A percentile compares a stretch with the other conserved stretches of the same genome.
Conservation (phyloP, 2,888 invertebrate species). For the Ochropacha duplaris region DNA sequence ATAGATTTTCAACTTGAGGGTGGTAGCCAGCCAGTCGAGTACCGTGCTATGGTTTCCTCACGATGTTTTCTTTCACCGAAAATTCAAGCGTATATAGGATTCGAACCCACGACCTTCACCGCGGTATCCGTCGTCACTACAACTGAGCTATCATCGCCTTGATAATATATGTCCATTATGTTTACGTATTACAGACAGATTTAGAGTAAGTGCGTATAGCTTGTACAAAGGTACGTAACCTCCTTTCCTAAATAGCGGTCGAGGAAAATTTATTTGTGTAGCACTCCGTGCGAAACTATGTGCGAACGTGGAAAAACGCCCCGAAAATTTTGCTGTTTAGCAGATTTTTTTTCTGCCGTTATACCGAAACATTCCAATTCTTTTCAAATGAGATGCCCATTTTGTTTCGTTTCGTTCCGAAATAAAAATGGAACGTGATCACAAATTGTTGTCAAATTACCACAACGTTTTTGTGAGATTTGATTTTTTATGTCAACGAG, state of each 20-base stretch:
- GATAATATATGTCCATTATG: too few relatives aligned
- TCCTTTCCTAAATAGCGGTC: not conserved
- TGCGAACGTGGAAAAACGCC: not conserved
- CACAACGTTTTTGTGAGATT: not conserved
- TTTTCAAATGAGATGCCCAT: not conserved
- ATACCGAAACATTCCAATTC: not conserved
- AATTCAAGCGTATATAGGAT: too few relatives aligned
- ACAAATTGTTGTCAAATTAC: not conserved
- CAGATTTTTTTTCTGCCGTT: not conserved
- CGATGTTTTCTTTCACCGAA: too few relatives aligned
- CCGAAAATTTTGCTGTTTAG: not conserved
- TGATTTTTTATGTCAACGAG: not conserved
- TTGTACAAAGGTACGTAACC: not conserved
- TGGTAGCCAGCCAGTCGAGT: too few relatives aligned
- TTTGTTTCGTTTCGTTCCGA: not conserved
- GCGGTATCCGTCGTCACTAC: too few relatives aligned
- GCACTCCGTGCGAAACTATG: not conserved
- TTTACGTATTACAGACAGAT: too few relatives aligned
- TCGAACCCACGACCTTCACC: too few relatives aligned
- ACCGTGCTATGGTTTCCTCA: too few relatives aligned
- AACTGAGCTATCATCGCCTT: too few relatives aligned
- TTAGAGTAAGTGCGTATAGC: too few relatives aligned
- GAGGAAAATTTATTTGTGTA: not conserved
- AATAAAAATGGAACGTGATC: not conserved
- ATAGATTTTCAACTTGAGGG: too few relatives aligned